A percentile compares a stretch with the other conserved stretches of the same genome.
These are phyloP conservation scores for Drosophila tani DNA, from an alignment of 1,140 invertebrate species.

Conservation along the genomic window DNA sequence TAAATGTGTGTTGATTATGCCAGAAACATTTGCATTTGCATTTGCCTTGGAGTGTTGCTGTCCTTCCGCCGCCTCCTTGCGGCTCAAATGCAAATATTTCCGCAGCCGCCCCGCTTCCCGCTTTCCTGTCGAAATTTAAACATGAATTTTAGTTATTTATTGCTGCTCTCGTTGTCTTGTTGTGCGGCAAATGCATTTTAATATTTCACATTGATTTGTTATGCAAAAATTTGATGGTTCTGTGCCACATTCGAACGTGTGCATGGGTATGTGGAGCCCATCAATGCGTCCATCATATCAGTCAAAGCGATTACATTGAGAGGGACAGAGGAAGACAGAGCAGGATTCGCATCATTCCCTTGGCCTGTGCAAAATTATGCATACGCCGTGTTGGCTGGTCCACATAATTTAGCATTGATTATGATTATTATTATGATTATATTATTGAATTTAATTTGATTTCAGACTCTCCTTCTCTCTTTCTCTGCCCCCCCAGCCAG, in stretches of 20 bases:
- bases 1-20: constrained; percentile 45
- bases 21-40: constrained; percentile 66
- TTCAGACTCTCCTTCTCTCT: constrained; percentile 44
- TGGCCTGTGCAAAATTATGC: constrained; percentile 64
- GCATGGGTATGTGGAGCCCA: constrained; percentile 23
- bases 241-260: constrained; percentile 2
- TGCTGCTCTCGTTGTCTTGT: constrained; percentile 61
- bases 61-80: constrained; percentile 25
- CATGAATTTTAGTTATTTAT: constrained; percentile 80
- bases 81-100: constrained; percentile 66
- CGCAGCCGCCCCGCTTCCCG: constrained; percentile 4
- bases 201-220: constrained; percentile 81
- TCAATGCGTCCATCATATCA: constrained; percentile 58
- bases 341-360: constrained; percentile 9
- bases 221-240: constrained; percentile 74
- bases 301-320: constrained; percentile 72
- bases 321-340: constrained; percentile 4
- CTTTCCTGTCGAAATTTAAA: constrained; percentile 65
- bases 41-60: constrained; percentile 56
- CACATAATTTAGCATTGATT: constrained; percentile 82
- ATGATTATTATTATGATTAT: constrained; percentile 80
- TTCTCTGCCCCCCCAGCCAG: not conserved
- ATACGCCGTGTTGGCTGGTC: constrained; percentile 70
- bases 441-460: constrained; percentile 83
- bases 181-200: constrained; percentile 78